Evolutionary conservation across 2,797 vertebrate species (phyloP).

Genomic region (Xenops minutus): DNA sequence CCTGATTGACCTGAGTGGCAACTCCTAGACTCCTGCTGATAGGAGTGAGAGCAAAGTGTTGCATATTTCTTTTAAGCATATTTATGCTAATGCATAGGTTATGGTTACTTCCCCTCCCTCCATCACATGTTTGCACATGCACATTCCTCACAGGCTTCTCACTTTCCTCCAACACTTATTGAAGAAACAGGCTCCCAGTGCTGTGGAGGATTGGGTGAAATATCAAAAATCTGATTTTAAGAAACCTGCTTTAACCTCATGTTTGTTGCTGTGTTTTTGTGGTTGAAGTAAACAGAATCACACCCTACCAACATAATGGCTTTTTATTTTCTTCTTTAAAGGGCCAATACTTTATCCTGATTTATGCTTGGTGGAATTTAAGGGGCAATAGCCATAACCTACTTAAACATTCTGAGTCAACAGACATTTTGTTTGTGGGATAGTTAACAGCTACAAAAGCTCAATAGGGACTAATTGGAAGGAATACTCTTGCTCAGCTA

Average conservation of each 20-base stretch:
- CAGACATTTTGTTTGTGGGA: background rate
- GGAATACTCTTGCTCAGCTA: background rate
- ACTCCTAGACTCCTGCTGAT: background rate
- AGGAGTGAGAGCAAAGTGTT: background rate
- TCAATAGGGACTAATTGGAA: background rate
- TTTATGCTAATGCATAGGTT: background rate
- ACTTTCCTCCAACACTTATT: background rate
- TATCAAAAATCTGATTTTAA: background rate
- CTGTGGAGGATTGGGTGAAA: background rate
- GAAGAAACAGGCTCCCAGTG: background rate
- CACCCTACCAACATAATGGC: background rate
- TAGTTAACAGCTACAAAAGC: background rate
- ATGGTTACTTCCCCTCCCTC: background rate
- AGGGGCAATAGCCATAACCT: background rate
- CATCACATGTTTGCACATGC: background rate
- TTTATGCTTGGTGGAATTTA: background rate
- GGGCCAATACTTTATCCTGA: background rate
- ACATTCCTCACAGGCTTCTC: background rate
- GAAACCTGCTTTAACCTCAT: background rate
- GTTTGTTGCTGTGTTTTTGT: background rate
- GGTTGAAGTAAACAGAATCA: background rate
- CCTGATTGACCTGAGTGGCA: background rate
- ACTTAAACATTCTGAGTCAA: background rate
- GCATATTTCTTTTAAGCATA: background rate
- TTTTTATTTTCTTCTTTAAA: background rate